Percentiles rank a stretch among this genome's conserved stretches.
Evolutionary conservation across 2,797 vertebrate species (phyloP).

Genomic region (Eulemur coronatus): DNA sequence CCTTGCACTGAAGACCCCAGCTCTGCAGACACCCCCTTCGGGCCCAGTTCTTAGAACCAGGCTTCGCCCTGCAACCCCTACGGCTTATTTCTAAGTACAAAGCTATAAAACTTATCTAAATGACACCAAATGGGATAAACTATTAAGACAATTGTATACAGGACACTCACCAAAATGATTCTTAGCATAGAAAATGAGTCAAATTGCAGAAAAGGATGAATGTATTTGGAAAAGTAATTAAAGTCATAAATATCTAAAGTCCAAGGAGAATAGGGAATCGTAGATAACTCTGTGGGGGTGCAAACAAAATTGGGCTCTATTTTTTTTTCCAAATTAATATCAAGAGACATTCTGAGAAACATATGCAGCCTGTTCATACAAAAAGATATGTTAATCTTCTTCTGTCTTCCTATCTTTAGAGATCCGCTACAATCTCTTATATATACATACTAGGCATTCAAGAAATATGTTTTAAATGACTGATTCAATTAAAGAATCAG

Average conservation of each 20-base stretch:
- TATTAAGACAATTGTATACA: neutral
- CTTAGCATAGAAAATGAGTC: neutral
- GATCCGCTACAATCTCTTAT: neutral
- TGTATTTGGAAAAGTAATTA: constrained; percentile 39
- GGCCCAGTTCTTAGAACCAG: neutral
- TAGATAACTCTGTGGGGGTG: neutral
- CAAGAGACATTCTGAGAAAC: neutral
- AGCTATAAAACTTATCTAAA: neutral
- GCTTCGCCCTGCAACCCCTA: neutral
- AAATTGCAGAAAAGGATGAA: neutral
- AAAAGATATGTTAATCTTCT: neutral
- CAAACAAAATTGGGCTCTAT: neutral
- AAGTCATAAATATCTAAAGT: constrained; percentile 41
- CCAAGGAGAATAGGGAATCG: constrained; percentile 2
- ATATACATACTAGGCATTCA: neutral
- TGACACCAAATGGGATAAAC: neutral
- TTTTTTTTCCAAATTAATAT: neutral
- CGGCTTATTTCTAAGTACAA: neutral
- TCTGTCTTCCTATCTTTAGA: neutral
- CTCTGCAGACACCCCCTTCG: neutral
- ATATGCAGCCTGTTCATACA: neutral
- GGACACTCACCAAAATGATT: neutral
- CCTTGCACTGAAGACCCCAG: neutral
- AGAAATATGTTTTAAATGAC: constrained; percentile 20
- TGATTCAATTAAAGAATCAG: neutral